phyloP scores from a whole-genome alignment of 2,888 invertebrate species.

The Oligia fasciuncula region DNA sequence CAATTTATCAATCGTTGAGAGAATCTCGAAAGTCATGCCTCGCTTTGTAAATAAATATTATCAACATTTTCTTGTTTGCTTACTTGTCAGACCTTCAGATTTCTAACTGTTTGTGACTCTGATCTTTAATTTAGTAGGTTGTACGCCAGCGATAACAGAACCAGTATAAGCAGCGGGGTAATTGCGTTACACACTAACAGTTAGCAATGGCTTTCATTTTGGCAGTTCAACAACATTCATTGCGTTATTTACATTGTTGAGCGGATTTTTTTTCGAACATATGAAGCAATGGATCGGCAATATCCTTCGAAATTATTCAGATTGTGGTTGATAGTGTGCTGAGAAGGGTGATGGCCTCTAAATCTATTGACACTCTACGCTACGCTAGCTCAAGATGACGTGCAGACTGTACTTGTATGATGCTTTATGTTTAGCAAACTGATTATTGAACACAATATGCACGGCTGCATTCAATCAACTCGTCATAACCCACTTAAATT shows the following conservation, averaged over 20 bases:
- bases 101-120: neutral
- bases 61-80: neutral
- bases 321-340: no score
- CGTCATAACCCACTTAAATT: conserved; percentile 12
- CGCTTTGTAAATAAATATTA: neutral
- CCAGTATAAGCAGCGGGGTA: no score
- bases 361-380: neutral
- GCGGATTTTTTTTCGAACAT: no score
- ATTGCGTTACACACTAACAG: no score
- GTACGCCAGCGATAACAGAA: fast-evolving
- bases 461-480: conserved; percentile 26
- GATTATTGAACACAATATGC: conserved; percentile 20
- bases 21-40: neutral
- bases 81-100: neutral
- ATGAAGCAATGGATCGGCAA: no score
- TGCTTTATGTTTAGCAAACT: neutral
- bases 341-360: neutral
- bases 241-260: no score
- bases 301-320: no score
- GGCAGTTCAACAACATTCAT: no score
- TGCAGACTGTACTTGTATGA: neutral
- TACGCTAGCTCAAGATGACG: neutral
- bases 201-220: no score
- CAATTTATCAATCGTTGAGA: neutral
- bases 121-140: neutral